Percentiles rank a stretch among this genome's conserved stretches.
Conservation (phyloP, 2,888 invertebrate genomes). For the Leptothorax acervorum region DNA sequence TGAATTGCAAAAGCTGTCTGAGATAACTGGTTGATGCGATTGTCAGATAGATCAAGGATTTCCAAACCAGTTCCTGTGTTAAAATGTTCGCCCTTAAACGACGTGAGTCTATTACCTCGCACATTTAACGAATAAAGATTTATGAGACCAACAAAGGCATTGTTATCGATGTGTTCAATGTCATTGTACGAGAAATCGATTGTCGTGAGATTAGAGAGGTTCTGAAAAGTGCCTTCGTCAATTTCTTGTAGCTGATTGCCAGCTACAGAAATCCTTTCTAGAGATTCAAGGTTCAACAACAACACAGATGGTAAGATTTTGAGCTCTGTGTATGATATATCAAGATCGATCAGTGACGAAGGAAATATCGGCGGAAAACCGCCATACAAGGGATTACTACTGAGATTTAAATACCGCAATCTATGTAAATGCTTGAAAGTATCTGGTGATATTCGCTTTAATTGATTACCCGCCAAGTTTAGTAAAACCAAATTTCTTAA, state of each 20-base stretch:
- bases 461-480: constrained; percentile 93
- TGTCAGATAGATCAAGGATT: constrained; percentile 92
- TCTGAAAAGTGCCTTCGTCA: constrained; percentile 91
- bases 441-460: constrained; percentile 90
- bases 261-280: constrained; percentile 90
- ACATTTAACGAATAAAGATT: constrained; percentile 91
- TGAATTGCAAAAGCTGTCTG: constrained; percentile 95
- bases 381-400: constrained; percentile 91
- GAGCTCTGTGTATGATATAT: constrained; percentile 91
- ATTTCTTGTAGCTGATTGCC: constrained; percentile 92
- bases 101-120: constrained; percentile 91
- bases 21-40: constrained; percentile 93
- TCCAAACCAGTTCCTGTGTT: constrained; percentile 94
- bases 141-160: constrained; percentile 92
- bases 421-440: constrained; percentile 90
- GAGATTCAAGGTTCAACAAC: constrained; percentile 89
- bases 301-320: constrained; percentile 91
- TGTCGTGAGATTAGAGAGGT: constrained; percentile 90
- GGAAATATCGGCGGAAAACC: constrained; percentile 88
- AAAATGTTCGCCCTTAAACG: constrained; percentile 94
- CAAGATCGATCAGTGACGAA: constrained; percentile 88
- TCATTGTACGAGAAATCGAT: constrained; percentile 93
- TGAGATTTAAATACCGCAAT: constrained; percentile 91
- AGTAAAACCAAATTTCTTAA: constrained; percentile 89
- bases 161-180: constrained; percentile 91